Base-by-base conservation (phyloP, 2,113 vertebrate genomes). In the Coptodon rendalli region DNA sequence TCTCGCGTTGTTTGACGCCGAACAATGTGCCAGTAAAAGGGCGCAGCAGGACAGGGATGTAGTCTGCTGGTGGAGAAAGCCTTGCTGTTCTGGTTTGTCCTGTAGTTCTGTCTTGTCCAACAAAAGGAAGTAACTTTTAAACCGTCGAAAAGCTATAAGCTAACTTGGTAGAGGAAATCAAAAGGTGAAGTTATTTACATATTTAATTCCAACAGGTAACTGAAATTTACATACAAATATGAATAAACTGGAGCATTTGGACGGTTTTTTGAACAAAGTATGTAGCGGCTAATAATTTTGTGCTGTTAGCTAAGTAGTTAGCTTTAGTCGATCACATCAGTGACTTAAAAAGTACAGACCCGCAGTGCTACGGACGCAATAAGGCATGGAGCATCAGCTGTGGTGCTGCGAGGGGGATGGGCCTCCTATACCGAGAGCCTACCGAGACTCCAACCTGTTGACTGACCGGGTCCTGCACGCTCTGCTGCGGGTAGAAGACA, bases 401-500 rank as follows among this genome's bases (percentile, higher is more conserved):
- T 93, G 98, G 94, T 99, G 98, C 96, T 98, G 97, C 93, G 98
- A 99, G 92, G 97, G 97, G 96, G 97, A 97, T 84, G 71, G 83
- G 89, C 83, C 87, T 90, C 96, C 97, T 94, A 96, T 98, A 94
- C 96, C 97, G 93, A 97, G 98, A 95, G 98, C 98, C 90, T 97
- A 98, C 95, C 97, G 97, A 73, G 98, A 99, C 84, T 90, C 96
- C 95, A 99, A 97, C 97, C 97, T 99, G 86, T 96, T 99, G 87
- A 98, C 97, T 86, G 98, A 98, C 93, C 97, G 98, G 88, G 98
- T 98, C 91, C 96, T 99, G 94, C 95, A 96, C 86, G 97, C 97
- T 81, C 97, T 99, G 97, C 96, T 99, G 4, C 97, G 96, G 91
- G 97, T 97, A 6, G 98, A 99, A 94, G 98, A 99, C 95, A 97